Conservation (phyloP, 2,888 invertebrate species). For the Ecliptopera silaceata region DNA sequence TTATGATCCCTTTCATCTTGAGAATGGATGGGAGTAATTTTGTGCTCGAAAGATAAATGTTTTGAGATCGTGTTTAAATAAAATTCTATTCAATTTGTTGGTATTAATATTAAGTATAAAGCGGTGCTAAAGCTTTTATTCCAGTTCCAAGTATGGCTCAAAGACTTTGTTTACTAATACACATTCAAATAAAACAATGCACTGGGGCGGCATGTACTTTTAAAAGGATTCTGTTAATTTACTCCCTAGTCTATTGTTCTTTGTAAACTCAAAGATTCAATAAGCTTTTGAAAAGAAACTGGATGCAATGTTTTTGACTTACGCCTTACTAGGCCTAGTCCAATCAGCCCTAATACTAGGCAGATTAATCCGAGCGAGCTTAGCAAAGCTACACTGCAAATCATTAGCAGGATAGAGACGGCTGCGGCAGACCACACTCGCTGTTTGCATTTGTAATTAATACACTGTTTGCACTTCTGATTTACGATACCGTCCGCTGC, state of each 20-base stretch:
- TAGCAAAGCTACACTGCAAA: conserved; percentile 65
- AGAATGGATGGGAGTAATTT: conserved; percentile 43
- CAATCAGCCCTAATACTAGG: conserved; percentile 46
- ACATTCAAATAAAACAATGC: background rate
- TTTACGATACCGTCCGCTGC: conserved; percentile 76
- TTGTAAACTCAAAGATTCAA: background rate
- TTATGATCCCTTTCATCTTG: conserved; percentile 47
- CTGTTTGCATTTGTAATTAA: conserved; percentile 83
- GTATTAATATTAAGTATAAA: conserved; percentile 28
- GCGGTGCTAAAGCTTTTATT: conserved; percentile 15
- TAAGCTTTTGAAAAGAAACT: too few species aligned
- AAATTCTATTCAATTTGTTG: conserved; percentile 32
- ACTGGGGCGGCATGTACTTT: too few species aligned
- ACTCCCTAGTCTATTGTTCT: background rate
- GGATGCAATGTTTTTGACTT: background rate
- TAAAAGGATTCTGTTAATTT: too few species aligned
- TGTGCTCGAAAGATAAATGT: conserved; percentile 36
- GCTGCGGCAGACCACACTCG: conserved; percentile 78
- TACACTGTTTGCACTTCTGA: conserved; percentile 81
- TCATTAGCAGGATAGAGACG: conserved; percentile 81
- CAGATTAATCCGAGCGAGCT: conserved; percentile 44
- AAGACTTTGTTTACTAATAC: background rate
- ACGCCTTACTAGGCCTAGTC: conserved; percentile 2
- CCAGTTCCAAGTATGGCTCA: background rate
- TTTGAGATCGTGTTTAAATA: conserved; percentile 37